Evolutionary conservation across 2,888 invertebrate genomes (phyloP).

Genomic region (Patella depressa): DNA sequence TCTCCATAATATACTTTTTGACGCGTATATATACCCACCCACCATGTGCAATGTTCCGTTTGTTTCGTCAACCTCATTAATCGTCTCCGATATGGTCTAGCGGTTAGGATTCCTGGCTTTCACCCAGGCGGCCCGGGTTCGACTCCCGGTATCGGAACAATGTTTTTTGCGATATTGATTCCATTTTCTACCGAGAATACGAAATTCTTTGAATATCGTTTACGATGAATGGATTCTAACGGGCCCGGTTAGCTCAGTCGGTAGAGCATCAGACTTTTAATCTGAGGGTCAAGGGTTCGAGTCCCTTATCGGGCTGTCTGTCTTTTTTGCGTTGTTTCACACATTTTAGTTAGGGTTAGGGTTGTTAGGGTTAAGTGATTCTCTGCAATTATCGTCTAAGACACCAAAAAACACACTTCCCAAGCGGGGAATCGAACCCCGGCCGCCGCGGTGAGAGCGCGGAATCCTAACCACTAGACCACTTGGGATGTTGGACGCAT

Average conservation of each 20-base stretch:
- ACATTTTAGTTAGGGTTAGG: too few species aligned
- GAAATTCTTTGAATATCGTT: too few species aligned
- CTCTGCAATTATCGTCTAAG: too few species aligned
- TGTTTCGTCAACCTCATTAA: too few species aligned
- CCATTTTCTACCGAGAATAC: too few species aligned
- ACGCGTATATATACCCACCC: background rate
- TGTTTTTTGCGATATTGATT: background rate
- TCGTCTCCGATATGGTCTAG: slow-evolving; percentile 9
- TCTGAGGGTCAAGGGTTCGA: slow-evolving; percentile 41
- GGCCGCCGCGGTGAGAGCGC: background rate
- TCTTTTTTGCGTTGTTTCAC: too few species aligned
- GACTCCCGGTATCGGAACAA: slow-evolving; percentile 11
- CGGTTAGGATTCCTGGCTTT: slow-evolving; percentile 12
- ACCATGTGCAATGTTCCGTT: too few species aligned
- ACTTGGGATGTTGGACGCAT: background rate
- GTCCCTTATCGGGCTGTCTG: slow-evolving; percentile 29
- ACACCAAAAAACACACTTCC: too few species aligned
- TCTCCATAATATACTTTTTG: slow-evolving; percentile 26
- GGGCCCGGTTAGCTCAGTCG: slow-evolving; percentile 21
- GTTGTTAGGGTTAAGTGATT: slow-evolving; percentile 2
- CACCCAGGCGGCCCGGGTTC: slow-evolving; percentile 13
- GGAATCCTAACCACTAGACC: slow-evolving; percentile 1
- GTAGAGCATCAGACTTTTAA: slow-evolving; percentile 24
- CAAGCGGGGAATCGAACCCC: too few species aligned
- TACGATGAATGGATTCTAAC: background rate